Evolutionary conservation across 2,113 vertebrate genomes (phyloP).

Genomic region (Naja naja): DNA sequence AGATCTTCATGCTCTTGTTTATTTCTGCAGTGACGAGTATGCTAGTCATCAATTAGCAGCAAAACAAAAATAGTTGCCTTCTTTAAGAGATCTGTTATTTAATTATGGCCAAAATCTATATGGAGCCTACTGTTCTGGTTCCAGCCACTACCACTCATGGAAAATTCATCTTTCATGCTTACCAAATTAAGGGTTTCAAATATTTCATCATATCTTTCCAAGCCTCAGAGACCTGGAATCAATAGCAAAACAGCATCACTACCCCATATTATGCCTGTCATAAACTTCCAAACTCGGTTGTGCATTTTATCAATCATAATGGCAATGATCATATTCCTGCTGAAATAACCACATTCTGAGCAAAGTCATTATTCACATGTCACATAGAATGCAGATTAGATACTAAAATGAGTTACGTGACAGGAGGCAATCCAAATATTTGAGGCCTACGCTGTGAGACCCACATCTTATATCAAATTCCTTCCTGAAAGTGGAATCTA

Average conservation of each 20-base stretch:
- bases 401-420: background rate
- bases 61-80: background rate
- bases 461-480: background rate
- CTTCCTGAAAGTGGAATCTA: background rate
- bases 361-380: background rate
- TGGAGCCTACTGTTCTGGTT: background rate
- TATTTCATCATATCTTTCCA: background rate
- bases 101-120: background rate
- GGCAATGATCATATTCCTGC: background rate
- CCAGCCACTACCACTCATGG: background rate
- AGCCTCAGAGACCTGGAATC: background rate
- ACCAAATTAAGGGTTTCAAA: background rate
- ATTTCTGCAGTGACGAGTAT: background rate
- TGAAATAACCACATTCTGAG: background rate
- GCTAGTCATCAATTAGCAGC: background rate
- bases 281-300: background rate
- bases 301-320: background rate
- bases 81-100: background rate
- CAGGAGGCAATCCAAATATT: background rate
- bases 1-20: background rate
- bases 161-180: background rate
- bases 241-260: background rate
- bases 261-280: background rate
- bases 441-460: background rate
- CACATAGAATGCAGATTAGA: background rate